Evolutionary conservation across 2,888 invertebrate genomes (phyloP).

Genomic region (Lathronympha strigana): DNA sequence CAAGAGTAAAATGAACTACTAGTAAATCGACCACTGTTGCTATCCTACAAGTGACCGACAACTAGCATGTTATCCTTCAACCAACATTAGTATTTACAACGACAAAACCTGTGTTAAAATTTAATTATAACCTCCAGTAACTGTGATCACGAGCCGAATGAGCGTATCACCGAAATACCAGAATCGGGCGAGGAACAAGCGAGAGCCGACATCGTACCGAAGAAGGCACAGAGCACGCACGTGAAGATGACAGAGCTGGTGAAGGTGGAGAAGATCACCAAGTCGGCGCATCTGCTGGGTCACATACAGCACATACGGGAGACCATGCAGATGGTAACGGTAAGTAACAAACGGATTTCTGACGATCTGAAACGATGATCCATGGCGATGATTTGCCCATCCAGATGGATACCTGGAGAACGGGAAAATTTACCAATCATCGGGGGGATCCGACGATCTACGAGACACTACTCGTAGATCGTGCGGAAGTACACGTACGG

Average conservation of each 20-base stretch:
- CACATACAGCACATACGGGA: slow-evolving; percentile 53
- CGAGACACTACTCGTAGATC: no score
- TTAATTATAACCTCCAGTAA: slow-evolving; percentile 44
- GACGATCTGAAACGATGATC: no score
- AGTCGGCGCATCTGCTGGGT: slow-evolving; percentile 73
- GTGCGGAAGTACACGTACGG: no score
- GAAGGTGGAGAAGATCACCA: slow-evolving; percentile 67
- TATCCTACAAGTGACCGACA: no score
- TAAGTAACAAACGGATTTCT: not conserved
- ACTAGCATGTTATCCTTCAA: no score
- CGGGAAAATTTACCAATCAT: no score
- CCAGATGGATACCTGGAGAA: no score
- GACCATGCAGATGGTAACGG: slow-evolving; percentile 58
- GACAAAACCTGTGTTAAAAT: not conserved
- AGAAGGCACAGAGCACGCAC: slow-evolving; percentile 74
- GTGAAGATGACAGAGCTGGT: slow-evolving; percentile 55
- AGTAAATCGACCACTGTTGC: no score
- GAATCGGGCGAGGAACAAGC: slow-evolving; percentile 43
- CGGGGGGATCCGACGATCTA: no score
- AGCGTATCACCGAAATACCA: slow-evolving; percentile 34
- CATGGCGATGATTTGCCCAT: no score
- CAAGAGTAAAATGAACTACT: no score
- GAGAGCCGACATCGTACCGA: slow-evolving; percentile 61
- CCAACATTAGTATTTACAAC: no score
- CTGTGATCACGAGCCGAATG: slow-evolving; percentile 49